Evolutionary conservation across 2,113 vertebrate species (phyloP), one percentile per base, ranked within the genome.

Genomic region (Neofelis nebulosa): DNA sequence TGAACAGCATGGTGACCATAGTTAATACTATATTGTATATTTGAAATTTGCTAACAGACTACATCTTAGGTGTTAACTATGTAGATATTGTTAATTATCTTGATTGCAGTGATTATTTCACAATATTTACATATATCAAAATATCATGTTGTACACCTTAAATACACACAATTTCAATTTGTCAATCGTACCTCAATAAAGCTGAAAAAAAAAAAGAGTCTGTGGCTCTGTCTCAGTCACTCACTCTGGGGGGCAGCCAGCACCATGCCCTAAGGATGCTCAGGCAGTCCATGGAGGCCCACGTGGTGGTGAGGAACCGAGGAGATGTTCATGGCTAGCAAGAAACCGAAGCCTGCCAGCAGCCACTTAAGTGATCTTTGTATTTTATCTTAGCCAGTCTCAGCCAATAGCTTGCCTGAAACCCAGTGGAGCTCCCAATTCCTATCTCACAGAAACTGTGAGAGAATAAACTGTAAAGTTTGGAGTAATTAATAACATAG

Each of bases 301-400:
- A 5, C 0, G 0, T 5, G 10, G 7, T 14, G 18, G 23, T 57
- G 29, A 71, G 52, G 36, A 66, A 8, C 63, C 23, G 16, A 61
- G 45, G 48, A n/a, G 48, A n/a, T 57, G 14, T 21, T 45, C 33
- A 5, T 4, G 25, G 12, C 63, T 55, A 57, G 31, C 0, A 1
- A 79, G 76, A 41, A n/a, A 2, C 7, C 7, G 29, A 52, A 31
- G 29, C 33, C 50, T 57, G 2, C 38, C 0, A 45, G 91, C 65
- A 18, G 13, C 18, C 10, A 13, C 14, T 2, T 7, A 5, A 38
- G 25, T 8, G 41, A 33, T 5, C 9, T 9, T n/a, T 8, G 0
- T 19, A 27, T 65, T 41, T 41, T 31, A 13, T 63, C 16, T 19
- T 23, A 81, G 65, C 23, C 50, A 25, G 38, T 18, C 38, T 38